Conservation (phyloP, 2,888 invertebrate species). For the Microctonus aethiopoides region DNA sequence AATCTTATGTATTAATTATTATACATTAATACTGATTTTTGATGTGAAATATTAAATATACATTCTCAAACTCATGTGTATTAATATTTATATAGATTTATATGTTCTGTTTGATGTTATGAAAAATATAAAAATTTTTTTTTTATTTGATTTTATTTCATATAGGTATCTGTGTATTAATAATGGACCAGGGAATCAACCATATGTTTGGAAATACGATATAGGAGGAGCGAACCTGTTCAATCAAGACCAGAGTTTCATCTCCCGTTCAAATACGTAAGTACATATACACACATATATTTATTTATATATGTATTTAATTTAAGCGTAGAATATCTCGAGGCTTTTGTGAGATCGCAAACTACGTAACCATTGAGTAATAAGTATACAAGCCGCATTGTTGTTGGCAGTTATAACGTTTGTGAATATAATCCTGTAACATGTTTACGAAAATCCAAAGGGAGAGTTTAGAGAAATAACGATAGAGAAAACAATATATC, state of each 20-base stretch:
- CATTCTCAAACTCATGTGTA: not conserved
- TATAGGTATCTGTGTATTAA: not conserved
- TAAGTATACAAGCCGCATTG: constrained; percentile 8
- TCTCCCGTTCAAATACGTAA: not conserved
- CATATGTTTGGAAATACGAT: not conserved
- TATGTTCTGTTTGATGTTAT: not conserved
- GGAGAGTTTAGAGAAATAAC: not conserved
- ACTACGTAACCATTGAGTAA: not conserved
- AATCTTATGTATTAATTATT: too few relatives aligned
- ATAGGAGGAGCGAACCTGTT: not conserved
- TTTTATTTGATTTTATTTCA: not conserved
- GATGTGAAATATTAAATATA: not conserved
- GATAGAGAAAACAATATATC: too few relatives aligned
- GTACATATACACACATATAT: too few relatives aligned
- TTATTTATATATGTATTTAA: not conserved
- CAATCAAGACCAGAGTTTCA: not conserved
- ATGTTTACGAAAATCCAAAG: not conserved
- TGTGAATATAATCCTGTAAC: constrained; percentile 4
- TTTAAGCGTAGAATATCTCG: not conserved
- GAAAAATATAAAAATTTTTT: not conserved
- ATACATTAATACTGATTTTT: not conserved
- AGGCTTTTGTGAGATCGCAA: not conserved
- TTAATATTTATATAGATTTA: not conserved
- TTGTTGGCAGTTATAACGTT: constrained; percentile 3
- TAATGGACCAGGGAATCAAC: not conserved